Evolutionary conservation across 2,888 invertebrate species (phyloP).

Genomic region (Ceraclea dissimilis): DNA sequence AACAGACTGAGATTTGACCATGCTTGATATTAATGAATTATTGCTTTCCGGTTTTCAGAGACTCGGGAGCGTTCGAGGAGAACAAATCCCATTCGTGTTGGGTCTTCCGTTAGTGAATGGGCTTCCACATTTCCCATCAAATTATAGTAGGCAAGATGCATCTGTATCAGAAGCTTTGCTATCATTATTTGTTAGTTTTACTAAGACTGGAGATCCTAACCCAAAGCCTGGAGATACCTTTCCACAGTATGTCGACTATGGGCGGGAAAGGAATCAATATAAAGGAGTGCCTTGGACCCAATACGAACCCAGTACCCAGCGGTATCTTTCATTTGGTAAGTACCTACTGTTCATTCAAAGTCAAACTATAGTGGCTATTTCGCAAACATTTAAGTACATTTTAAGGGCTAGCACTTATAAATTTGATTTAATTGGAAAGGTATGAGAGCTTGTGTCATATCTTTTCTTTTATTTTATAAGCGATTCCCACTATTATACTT

Average conservation of each 20-base stretch:
- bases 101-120: constrained; percentile 67
- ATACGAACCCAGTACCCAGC: constrained; percentile 70
- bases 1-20: not conserved
- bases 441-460: too few species aligned
- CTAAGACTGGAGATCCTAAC: constrained; percentile 68
- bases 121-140: constrained; percentile 55
- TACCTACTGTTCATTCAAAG: constrained; percentile 18
- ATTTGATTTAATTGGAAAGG: too few species aligned
- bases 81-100: constrained; percentile 68
- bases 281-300: constrained; percentile 64
- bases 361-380: too few species aligned
- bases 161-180: constrained; percentile 67
- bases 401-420: too few species aligned
- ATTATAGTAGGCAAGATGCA: constrained; percentile 67
- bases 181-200: constrained; percentile 70
- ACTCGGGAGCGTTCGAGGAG: constrained; percentile 67
- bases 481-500: too few species aligned
- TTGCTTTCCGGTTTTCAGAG: constrained; percentile 45
- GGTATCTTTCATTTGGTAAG: constrained; percentile 71
- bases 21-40: too few species aligned
- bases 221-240: constrained; percentile 43
- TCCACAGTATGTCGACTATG: constrained; percentile 45
- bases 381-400: too few species aligned
- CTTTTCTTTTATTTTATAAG: too few species aligned
- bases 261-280: constrained; percentile 54